A percentile compares a stretch with the other conserved stretches of the same genome.
These are phyloP conservation scores for Pogonophryne albipinna DNA, from an alignment of 2,797 vertebrate species.

Conservation along the genomic window DNA sequence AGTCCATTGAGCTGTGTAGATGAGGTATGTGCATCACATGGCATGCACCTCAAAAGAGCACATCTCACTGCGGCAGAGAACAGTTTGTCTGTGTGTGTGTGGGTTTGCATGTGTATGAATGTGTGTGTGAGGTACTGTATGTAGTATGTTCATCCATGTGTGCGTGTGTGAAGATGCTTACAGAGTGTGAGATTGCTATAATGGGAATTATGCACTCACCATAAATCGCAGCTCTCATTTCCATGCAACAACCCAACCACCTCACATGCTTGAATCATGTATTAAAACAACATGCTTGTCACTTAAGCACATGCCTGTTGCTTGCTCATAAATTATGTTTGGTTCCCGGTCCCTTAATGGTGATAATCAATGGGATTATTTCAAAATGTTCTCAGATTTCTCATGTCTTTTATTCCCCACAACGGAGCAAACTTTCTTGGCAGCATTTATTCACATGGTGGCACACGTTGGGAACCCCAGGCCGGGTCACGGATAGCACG, in stretches of 20 bases:
- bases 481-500: slow-evolving; percentile 68
- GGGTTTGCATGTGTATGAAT: slow-evolving; percentile 10
- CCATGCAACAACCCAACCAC: slow-evolving; percentile 31
- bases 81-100: slow-evolving; percentile 36
- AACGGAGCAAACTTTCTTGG: slow-evolving; percentile 24
- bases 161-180: slow-evolving; percentile 43
- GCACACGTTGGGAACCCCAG: slow-evolving; percentile 55
- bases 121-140: slow-evolving; percentile 42
- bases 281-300: slow-evolving; percentile 38
- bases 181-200: slow-evolving; percentile 36
- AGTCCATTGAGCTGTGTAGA: slow-evolving; percentile 72
- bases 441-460: slow-evolving; percentile 30
- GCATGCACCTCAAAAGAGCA: slow-evolving; percentile 58
- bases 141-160: slow-evolving; percentile 28
- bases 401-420: not conserved
- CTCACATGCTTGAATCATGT: slow-evolving; percentile 28
- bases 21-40: slow-evolving; percentile 69
- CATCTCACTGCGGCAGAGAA: slow-evolving; percentile 49
- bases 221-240: slow-evolving; percentile 52
- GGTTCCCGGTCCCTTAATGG: slow-evolving; percentile 14
- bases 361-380: slow-evolving; percentile 17
- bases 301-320: slow-evolving; percentile 25
- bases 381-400: not conserved
- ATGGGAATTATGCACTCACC: slow-evolving; percentile 51
- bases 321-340: slow-evolving; percentile 1